A percentile compares a stretch with the other conserved stretches of the same genome.
These are phyloP conservation scores for Sturnira hondurensis DNA, from an alignment of 2,113 vertebrate genomes.

Conservation along the genomic window DNA sequence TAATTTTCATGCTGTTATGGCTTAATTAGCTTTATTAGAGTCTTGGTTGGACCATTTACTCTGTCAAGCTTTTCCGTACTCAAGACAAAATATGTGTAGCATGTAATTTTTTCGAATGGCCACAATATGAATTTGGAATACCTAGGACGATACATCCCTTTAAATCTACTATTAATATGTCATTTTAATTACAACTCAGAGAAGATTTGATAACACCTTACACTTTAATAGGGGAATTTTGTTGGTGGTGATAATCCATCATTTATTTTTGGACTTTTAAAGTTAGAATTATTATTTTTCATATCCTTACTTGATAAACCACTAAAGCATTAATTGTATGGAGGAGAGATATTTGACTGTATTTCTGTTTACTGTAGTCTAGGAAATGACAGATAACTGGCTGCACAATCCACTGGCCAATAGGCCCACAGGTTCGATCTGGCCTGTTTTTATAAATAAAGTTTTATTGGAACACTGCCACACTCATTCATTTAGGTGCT, in stretches of 20 bases:
- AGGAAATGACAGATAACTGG: not conserved
- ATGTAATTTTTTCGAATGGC: constrained; percentile 62
- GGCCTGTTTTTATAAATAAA: not conserved
- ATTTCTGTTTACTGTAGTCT: not conserved
- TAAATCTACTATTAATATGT: constrained; percentile 61
- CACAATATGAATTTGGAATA: constrained; percentile 55
- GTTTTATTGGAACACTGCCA: not conserved
- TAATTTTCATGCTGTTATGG: constrained; percentile 45
- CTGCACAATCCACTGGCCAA: too few species aligned
- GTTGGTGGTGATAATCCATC: not conserved
- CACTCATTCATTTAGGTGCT: not conserved
- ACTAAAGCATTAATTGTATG: not conserved
- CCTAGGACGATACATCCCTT: constrained; percentile 48
- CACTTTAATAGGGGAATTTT: constrained; percentile 13
- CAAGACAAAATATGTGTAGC: constrained; percentile 52
- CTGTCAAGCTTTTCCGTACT: constrained; percentile 51
- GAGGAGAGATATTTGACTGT: not conserved
- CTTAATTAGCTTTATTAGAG: constrained; percentile 71
- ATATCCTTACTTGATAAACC: constrained; percentile 21
- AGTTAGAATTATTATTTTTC: constrained; percentile 47
- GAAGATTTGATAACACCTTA: constrained; percentile 49
- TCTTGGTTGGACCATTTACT: constrained; percentile 43
- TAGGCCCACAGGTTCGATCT: not conserved
- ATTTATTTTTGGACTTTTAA: constrained; percentile 40
- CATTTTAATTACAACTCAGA: constrained; percentile 65